Percentiles rank a stretch among this genome's conserved stretches.
Evolutionary conservation across 2,888 invertebrate species (phyloP).

Genomic region (Nineta flava): DNA sequence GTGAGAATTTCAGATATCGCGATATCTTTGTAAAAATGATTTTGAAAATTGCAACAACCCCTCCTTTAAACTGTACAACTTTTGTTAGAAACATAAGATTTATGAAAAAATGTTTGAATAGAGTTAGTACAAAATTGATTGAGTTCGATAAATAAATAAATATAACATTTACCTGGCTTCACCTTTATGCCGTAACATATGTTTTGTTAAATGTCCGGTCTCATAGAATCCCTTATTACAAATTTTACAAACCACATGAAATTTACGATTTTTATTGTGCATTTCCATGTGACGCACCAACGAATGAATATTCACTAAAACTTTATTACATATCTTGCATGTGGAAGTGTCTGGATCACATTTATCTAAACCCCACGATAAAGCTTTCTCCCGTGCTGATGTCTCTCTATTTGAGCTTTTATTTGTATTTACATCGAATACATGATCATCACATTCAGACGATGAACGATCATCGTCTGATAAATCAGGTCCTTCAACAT

Average conservation of each 20-base stretch:
- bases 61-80: no score
- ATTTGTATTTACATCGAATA: neutral
- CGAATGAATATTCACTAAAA: neutral
- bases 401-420: neutral
- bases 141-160: no score
- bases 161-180: no score
- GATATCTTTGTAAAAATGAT: no score
- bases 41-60: no score
- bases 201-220: conserved; percentile 29
- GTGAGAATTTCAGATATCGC: no score
- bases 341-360: neutral
- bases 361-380: neutral
- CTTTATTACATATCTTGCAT: neutral
- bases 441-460: neutral
- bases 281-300: neutral
- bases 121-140: no score
- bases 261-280: conserved; percentile 1
- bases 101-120: no score
- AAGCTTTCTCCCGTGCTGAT: neutral
- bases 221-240: conserved; percentile 33
- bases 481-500: no score
- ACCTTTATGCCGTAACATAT: conserved; percentile 27
- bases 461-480: no score
- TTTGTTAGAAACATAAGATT: no score
- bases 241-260: conserved; percentile 25